Evolutionary conservation across 2,113 vertebrate genomes (phyloP).

Genomic region (Reinhardtius hippoglossoides): DNA sequence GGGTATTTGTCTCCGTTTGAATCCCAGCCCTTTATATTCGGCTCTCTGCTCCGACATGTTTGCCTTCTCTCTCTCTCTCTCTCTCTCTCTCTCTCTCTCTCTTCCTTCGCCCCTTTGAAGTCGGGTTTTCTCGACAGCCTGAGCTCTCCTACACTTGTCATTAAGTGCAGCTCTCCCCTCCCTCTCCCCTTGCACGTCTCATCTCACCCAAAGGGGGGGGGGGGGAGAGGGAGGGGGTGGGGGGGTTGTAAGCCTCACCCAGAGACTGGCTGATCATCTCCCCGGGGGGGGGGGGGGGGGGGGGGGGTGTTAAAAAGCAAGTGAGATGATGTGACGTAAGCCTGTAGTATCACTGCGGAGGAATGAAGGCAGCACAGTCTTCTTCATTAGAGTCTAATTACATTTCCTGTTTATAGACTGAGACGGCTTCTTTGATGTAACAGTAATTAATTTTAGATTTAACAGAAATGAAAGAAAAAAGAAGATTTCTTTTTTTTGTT

Average conservation of each 20-base stretch:
- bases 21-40: constrained; percentile 15
- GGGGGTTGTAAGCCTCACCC: constrained; percentile 51
- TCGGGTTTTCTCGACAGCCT: constrained; percentile 48
- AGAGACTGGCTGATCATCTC: constrained; percentile 52
- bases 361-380: constrained; percentile 45
- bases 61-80: not conserved
- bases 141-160: constrained; percentile 61
- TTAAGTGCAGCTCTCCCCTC: constrained; percentile 39
- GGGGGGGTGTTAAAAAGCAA: not conserved
- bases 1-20: constrained; percentile 3
- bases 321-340: constrained; percentile 49
- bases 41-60: constrained; percentile 40
- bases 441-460: constrained; percentile 65
- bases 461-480: constrained; percentile 7
- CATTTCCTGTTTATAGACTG: constrained; percentile 60
- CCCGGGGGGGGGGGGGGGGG: not conserved
- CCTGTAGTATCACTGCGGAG: constrained; percentile 45
- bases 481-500: constrained; percentile 1
- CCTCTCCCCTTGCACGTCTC: constrained; percentile 16
- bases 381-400: constrained; percentile 72
- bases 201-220: constrained; percentile 25
- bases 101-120: constrained; percentile 68
- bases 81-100: constrained; percentile 11
- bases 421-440: constrained; percentile 64
- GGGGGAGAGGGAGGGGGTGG: too few relatives aligned